Evolutionary conservation across 2,888 invertebrate genomes (phyloP).

Genomic region (Aphodius sticticus): DNA sequence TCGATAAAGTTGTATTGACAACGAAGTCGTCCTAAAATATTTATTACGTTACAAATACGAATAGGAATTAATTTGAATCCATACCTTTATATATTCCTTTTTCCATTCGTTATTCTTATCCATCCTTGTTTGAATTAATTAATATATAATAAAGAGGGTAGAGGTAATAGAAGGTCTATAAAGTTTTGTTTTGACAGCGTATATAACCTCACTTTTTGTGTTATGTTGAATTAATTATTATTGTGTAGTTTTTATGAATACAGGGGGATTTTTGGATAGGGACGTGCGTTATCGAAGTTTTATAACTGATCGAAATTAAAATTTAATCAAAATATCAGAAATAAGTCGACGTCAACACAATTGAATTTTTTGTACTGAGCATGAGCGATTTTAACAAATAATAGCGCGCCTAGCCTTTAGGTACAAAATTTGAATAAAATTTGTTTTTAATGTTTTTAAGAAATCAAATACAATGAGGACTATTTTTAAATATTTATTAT

Average conservation of each 20-base stretch:
- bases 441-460: too few species aligned
- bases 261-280: neutral
- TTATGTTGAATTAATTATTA: neutral
- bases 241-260: neutral
- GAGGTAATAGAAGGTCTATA: neutral
- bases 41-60: neutral
- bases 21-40: conserved; percentile 82
- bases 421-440: too few species aligned
- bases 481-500: conserved; percentile 17
- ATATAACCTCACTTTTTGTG: neutral
- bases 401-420: neutral
- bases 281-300: neutral
- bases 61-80: neutral
- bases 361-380: neutral
- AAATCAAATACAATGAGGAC: too few species aligned
- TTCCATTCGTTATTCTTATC: conserved; percentile 21
- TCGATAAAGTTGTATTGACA: conserved; percentile 90
- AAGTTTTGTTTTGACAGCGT: neutral
- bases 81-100: conserved; percentile 27
- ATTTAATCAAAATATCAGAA: neutral
- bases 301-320: neutral
- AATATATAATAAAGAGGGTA: neutral
- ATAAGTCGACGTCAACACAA: conserved; percentile 10
- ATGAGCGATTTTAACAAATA: neutral
- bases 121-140: conserved; percentile 10